A percentile compares a stretch with the other conserved stretches of the same genome.
Conservation (phyloP, 2,113 vertebrate genomes). For the Rhagologus leucostigma region DNA sequence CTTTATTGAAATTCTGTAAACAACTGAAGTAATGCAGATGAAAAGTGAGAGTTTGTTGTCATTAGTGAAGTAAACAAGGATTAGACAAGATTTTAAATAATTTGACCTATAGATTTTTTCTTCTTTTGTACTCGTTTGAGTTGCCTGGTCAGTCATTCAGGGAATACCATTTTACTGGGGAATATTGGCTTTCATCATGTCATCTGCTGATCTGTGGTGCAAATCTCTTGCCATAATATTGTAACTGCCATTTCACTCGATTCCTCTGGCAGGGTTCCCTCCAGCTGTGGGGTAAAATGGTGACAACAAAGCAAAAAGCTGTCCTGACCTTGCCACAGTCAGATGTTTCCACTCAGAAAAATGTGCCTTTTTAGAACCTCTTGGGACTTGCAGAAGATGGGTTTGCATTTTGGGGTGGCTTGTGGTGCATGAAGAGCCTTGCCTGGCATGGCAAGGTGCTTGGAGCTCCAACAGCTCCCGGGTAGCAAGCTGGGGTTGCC, state of each 20-base stretch:
- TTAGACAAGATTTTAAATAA: neutral
- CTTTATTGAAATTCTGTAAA: neutral
- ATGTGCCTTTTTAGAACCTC: neutral
- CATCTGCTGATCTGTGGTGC: neutral
- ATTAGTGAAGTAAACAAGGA: neutral
- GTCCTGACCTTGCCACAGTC: neutral
- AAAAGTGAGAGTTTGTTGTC: neutral
- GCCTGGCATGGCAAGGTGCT: neutral
- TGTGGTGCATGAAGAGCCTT: neutral
- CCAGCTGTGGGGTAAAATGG: neutral
- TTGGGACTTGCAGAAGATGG: neutral
- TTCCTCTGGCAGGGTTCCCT: neutral
- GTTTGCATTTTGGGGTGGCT: neutral
- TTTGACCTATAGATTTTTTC: neutral
- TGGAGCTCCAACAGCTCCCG: neutral
- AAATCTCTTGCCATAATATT: neutral
- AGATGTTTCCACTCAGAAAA: neutral
- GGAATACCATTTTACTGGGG: neutral
- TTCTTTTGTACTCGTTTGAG: neutral
- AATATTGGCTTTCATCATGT: neutral
- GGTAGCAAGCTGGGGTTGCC: neutral
- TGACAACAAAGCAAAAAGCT: neutral
- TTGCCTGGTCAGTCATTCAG: neutral
- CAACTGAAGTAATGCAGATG: neutral
- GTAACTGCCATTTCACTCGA: accelerated